Conservation (phyloP, 2,888 invertebrate species). For the Drosophila formosana region DNA sequence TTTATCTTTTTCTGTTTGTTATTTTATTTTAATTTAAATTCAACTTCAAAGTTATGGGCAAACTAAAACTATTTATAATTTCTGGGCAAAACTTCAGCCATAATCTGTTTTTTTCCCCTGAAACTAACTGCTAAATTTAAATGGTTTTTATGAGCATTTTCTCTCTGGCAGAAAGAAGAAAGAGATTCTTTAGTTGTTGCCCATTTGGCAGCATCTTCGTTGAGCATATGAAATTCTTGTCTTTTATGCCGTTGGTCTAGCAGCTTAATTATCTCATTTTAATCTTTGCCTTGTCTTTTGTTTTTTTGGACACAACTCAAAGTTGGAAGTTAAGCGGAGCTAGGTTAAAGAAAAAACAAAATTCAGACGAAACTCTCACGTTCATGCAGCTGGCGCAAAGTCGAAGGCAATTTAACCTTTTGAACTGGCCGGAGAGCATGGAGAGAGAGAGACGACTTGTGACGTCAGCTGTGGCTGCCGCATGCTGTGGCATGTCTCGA, state of each 20-base stretch:
- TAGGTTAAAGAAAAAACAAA: neutral
- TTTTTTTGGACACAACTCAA: slow-evolving; percentile 19
- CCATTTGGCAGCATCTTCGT: slow-evolving; percentile 11
- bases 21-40: too few relatives aligned
- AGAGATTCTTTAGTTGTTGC: slow-evolving; percentile 10
- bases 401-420: slow-evolving; percentile 70
- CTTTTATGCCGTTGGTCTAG: slow-evolving; percentile 9
- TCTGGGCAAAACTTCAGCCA: neutral
- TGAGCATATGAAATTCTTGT: slow-evolving; percentile 8
- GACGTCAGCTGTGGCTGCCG: slow-evolving; percentile 55
- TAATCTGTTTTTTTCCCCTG: neutral
- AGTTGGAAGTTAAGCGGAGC: slow-evolving; percentile 6
- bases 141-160: slow-evolving; percentile 2
- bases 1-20: too few relatives aligned
- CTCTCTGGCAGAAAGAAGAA: neutral
- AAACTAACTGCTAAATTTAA: slow-evolving; percentile 2
- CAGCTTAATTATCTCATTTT: slow-evolving; percentile 39
- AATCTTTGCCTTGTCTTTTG: slow-evolving; percentile 8
- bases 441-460: slow-evolving; percentile 42
- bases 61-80: slow-evolving; percentile 11
- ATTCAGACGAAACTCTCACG: slow-evolving; percentile 66
- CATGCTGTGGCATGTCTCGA: slow-evolving; percentile 38
- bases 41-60: neutral
- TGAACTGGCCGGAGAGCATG: slow-evolving; percentile 63
- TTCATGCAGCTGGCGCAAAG: slow-evolving; percentile 51